phyloP scores from a whole-genome alignment of 2,797 vertebrate genomes.

The Xenopus petersii region DNA sequence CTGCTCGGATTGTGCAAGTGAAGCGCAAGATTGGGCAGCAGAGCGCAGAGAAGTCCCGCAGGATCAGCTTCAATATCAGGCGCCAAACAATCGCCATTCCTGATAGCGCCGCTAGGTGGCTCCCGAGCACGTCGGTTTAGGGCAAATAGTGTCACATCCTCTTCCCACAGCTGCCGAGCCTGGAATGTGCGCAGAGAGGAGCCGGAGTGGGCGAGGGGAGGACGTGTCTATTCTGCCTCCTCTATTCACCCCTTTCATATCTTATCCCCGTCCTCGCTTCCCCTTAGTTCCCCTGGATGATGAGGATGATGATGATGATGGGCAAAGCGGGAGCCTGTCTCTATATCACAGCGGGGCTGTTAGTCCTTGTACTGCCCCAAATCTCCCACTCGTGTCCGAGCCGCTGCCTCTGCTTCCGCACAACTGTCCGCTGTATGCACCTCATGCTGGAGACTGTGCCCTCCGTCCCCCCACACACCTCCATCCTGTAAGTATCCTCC shows the following conservation, averaged over 20 bases:
- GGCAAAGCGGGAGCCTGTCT: slow-evolving; percentile 55
- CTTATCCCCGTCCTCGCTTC: slow-evolving; percentile 32
- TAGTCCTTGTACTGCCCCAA: slow-evolving; percentile 53
- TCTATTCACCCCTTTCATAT: slow-evolving; percentile 5
- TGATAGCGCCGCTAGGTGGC: slow-evolving; percentile 15
- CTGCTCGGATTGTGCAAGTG: too few relatives aligned
- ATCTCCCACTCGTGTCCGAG: slow-evolving; percentile 76
- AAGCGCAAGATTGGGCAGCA: too few relatives aligned
- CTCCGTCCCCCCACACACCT: slow-evolving; percentile 81
- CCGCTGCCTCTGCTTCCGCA: slow-evolving; percentile 92
- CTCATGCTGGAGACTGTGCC: slow-evolving; percentile 88
- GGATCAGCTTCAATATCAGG: too few relatives aligned
- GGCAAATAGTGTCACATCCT: slow-evolving; percentile 32
- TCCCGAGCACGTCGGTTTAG: not conserved
- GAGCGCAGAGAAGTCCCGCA: too few relatives aligned
- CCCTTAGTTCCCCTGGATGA: slow-evolving; percentile 20
- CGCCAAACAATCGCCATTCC: not conserved
- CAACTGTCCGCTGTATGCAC: slow-evolving; percentile 96
- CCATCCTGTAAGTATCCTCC: slow-evolving; percentile 87
- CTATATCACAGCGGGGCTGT: slow-evolving; percentile 57
- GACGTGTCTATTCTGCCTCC: slow-evolving; percentile 41
- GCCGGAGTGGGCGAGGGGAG: slow-evolving; percentile 29
- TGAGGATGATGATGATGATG: slow-evolving; percentile 51
- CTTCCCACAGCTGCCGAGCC: slow-evolving; percentile 5
- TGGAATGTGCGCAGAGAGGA: slow-evolving; percentile 13